These are phyloP conservation scores for Orycteropus afer DNA, from an alignment of 2,113 vertebrate genomes.

Conservation along the genomic window DNA sequence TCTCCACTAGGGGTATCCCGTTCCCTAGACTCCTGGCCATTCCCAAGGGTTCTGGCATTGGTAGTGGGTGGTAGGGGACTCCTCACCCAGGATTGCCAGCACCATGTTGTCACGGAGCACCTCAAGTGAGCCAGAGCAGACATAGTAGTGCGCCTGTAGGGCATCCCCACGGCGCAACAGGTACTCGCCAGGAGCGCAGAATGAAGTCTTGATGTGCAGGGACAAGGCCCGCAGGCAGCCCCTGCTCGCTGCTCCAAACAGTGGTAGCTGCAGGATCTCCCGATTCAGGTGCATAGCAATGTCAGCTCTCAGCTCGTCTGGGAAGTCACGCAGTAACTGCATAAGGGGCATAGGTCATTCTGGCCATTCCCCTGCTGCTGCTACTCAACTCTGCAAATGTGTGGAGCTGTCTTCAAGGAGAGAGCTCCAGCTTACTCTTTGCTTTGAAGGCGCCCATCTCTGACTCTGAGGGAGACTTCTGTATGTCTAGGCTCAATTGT, in stretches of 20 bases:
- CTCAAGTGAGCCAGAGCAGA: conserved; percentile 96
- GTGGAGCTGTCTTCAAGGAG: neutral
- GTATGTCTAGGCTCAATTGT: neutral
- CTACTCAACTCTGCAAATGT: neutral
- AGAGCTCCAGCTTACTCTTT: neutral
- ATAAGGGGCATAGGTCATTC: conserved; percentile 61
- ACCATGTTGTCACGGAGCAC: conserved; percentile 95
- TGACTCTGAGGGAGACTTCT: neutral
- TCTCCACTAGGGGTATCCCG: neutral
- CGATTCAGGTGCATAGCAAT: conserved; percentile 98
- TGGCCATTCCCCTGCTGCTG: conserved; percentile 25
- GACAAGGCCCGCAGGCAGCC: conserved; percentile 96
- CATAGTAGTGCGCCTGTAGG: conserved; percentile 95
- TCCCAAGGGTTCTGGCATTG: neutral
- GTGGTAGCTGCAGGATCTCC: conserved; percentile 96
- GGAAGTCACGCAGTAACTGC: conserved; percentile 96
- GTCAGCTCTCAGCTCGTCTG: conserved; percentile 95
- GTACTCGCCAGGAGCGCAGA: conserved; percentile 96
- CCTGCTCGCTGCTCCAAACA: conserved; percentile 94
- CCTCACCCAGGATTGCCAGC: conserved; percentile 95
- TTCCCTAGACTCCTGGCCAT: neutral
- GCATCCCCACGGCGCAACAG: conserved; percentile 95
- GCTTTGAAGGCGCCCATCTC: neutral
- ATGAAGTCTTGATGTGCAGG: conserved; percentile 96
- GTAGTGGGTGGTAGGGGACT: neutral